These are phyloP conservation scores for Antennarius maculatus DNA, from an alignment of 2,797 vertebrate genomes.

Conservation along the genomic window DNA sequence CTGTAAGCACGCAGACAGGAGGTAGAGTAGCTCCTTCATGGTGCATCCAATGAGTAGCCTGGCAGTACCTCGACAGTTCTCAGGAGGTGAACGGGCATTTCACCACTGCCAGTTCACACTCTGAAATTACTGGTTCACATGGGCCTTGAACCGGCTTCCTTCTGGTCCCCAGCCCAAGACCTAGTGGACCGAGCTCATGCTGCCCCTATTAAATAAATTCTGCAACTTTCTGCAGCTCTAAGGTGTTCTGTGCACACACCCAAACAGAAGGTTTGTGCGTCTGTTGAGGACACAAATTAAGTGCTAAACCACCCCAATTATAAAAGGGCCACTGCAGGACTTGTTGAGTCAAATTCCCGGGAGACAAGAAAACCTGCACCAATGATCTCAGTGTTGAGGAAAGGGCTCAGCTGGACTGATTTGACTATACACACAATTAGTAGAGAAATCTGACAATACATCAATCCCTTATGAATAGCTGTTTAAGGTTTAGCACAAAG, in stretches of 20 bases:
- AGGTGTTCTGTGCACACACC: background rate
- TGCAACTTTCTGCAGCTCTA: too few species aligned
- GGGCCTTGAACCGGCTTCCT: too few species aligned
- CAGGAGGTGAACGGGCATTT: too few species aligned
- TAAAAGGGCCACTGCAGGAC: background rate
- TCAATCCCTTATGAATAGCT: background rate
- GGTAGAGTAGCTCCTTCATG: too few species aligned
- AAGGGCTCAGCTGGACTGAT: constrained; percentile 2
- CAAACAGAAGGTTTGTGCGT: constrained; percentile 4
- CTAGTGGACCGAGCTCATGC: too few species aligned
- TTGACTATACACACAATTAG: background rate
- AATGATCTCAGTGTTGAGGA: background rate
- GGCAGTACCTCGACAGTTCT: too few species aligned
- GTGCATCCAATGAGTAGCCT: too few species aligned
- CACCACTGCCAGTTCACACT: too few species aligned
- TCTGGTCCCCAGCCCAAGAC: too few species aligned
- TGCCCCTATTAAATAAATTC: too few species aligned
- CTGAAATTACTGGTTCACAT: too few species aligned
- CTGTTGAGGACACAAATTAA: background rate
- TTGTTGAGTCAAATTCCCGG: constrained; percentile 21
- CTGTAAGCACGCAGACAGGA: too few species aligned
- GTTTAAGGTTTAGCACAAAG: background rate
- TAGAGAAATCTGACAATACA: background rate
- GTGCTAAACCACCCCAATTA: constrained; percentile 1
- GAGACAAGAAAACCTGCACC: constrained; percentile 11